Conservation (phyloP, 64 coral and sea anemone genomes). For the Stylophora pistillata region DNA sequence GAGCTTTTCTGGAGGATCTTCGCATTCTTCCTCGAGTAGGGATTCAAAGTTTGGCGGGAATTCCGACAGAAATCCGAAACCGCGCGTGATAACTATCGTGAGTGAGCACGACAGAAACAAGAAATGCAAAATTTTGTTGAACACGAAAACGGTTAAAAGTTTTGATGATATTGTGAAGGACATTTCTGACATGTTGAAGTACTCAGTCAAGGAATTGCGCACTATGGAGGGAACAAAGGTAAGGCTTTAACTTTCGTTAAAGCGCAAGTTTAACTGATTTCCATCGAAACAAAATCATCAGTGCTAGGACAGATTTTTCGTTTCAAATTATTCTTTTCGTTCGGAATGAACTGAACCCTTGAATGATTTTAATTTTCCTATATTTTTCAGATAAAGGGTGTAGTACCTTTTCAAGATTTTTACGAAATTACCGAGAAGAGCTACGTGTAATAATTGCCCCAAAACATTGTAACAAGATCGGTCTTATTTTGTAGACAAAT, state of each 20-base stretch:
- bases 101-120: conserved; percentile 52
- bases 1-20: conserved; percentile 38
- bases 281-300: no score
- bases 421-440: no score
- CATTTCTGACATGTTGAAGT: conserved; percentile 91
- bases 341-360: no score
- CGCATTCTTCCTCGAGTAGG: conserved; percentile 39
- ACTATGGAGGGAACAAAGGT: conserved; percentile 72
- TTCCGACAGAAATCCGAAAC: conserved; percentile 46
- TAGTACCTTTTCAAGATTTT: no score
- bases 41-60: conserved; percentile 49
- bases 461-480: not conserved
- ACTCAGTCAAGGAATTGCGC: conserved; percentile 59
- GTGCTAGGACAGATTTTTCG: no score
- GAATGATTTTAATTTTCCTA: no score
- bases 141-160: conserved; percentile 81
- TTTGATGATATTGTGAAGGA: conserved; percentile 75
- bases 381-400: no score
- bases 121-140: conserved; percentile 83
- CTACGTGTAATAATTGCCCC: no score
- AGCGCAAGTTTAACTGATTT: no score
- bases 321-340: no score
- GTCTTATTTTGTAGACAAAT: not conserved
- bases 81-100: conserved; percentile 66
- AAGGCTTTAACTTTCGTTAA: not conserved